Evolutionary conservation across 1,140 invertebrate genomes (phyloP).

Genomic region (Pogonomyrmex californicus): DNA sequence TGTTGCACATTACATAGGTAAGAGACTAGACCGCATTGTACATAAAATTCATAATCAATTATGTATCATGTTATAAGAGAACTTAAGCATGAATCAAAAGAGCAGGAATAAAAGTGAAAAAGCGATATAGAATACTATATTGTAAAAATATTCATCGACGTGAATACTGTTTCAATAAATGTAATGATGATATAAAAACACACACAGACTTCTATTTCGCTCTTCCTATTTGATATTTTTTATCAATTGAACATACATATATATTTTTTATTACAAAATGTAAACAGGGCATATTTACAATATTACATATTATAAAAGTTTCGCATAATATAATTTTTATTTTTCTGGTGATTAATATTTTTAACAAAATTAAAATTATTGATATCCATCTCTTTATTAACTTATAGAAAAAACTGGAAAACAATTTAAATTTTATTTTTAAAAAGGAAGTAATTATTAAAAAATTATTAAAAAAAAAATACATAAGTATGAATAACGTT

Average conservation of each 20-base stretch:
- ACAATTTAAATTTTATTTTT: background rate
- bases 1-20: conserved; percentile 71
- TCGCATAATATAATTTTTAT: background rate
- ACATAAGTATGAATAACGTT: background rate
- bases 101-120: conserved; percentile 57
- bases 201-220: conserved; percentile 27
- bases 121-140: conserved; percentile 72
- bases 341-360: background rate
- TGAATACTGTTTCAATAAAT: conserved; percentile 84
- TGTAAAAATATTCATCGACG: conserved; percentile 82
- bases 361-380: background rate
- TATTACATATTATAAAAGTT: background rate
- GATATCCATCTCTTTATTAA: too few relatives aligned
- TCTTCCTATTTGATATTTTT: conserved; percentile 43
- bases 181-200: conserved; percentile 80
- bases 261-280: background rate
- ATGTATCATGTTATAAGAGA: conserved; percentile 78
- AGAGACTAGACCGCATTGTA: conserved; percentile 75
- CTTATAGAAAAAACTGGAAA: background rate
- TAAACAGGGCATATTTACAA: background rate
- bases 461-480: background rate
- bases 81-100: conserved; percentile 67
- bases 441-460: background rate
- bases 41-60: conserved; percentile 79
- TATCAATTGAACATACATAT: background rate